phyloP scores from a whole-genome alignment of 2,888 invertebrate genomes.

The Rotaria socialis region DNA sequence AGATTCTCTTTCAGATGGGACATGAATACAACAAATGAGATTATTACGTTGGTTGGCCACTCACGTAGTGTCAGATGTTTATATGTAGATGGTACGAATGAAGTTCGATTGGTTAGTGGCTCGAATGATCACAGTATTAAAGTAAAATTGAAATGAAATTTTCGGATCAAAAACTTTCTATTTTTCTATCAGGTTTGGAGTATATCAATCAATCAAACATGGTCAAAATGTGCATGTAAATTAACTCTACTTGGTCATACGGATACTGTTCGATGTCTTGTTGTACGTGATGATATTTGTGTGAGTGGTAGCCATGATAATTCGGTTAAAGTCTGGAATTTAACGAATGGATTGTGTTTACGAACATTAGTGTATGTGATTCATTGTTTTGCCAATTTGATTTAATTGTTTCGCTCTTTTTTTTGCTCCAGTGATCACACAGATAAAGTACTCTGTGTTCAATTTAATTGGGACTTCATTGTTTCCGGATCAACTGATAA shows the following conservation, averaged over 20 bases:
- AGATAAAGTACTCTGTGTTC: constrained; percentile 62
- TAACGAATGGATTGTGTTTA: constrained; percentile 19
- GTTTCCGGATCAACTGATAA: constrained; percentile 60
- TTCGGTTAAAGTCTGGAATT: constrained; percentile 24
- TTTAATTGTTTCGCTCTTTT: constrained; percentile 30
- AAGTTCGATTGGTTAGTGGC: constrained; percentile 54
- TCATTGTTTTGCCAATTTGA: background rate
- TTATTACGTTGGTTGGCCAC: constrained; percentile 63
- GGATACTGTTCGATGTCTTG: constrained; percentile 61
- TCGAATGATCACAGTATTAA: constrained; percentile 61
- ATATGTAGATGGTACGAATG: constrained; percentile 59
- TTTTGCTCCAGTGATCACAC: constrained; percentile 58
- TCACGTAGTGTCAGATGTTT: constrained; percentile 63
- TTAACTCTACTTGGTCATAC: constrained; percentile 63
- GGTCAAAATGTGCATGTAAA: constrained; percentile 63
- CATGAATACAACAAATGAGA: constrained; percentile 62
- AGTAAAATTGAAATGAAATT: constrained; percentile 48
- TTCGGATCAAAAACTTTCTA: background rate
- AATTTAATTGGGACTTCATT: constrained; percentile 54
- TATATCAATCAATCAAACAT: constrained; percentile 59
- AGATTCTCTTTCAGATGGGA: constrained; percentile 47
- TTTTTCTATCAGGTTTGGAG: constrained; percentile 58
- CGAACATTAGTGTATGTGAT: background rate
- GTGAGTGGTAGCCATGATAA: constrained; percentile 31
- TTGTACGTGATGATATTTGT: constrained; percentile 17